Conservation (phyloP, 2,797 vertebrate genomes). For the Zenarchopterus dispar region DNA sequence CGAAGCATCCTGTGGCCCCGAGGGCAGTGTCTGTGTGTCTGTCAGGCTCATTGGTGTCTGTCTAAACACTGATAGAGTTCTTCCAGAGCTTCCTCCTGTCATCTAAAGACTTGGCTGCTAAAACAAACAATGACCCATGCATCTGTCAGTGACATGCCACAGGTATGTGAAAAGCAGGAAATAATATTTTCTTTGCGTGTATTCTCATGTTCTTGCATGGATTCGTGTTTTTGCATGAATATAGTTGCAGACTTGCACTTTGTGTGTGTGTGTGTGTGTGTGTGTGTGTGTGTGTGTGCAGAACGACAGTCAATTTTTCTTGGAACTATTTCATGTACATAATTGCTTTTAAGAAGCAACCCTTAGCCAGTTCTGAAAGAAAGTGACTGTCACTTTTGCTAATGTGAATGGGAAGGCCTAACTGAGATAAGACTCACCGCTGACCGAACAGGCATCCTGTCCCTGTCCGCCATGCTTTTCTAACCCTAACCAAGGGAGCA, state of each 20-base stretch:
- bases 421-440: slow-evolving; percentile 66
- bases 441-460: slow-evolving; percentile 71
- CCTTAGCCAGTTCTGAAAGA: slow-evolving; percentile 7
- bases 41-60: slow-evolving; percentile 68
- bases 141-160: slow-evolving; percentile 67
- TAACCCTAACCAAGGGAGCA: slow-evolving; percentile 62
- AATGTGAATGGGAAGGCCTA: slow-evolving; percentile 49
- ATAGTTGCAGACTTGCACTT: too few species aligned
- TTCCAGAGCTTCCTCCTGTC: slow-evolving; percentile 73
- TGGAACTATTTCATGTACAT: background rate
- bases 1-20: slow-evolving; percentile 30
- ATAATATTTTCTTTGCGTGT: slow-evolving; percentile 38
- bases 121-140: slow-evolving; percentile 76
- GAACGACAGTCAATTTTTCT: background rate
- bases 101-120: slow-evolving; percentile 63
- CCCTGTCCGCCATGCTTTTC: slow-evolving; percentile 61
- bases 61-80: slow-evolving; percentile 82
- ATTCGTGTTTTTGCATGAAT: slow-evolving; percentile 2
- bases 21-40: slow-evolving; percentile 47
- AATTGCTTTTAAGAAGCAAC: background rate
- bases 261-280: background rate
- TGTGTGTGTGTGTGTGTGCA: background rate
- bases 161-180: slow-evolving; percentile 69
- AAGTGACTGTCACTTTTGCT: slow-evolving; percentile 1
- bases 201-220: background rate